Evolutionary conservation across 2,113 vertebrate species (phyloP), one percentile per base, ranked within the genome.

Genomic region (Spermophilus dauricus): DNA sequence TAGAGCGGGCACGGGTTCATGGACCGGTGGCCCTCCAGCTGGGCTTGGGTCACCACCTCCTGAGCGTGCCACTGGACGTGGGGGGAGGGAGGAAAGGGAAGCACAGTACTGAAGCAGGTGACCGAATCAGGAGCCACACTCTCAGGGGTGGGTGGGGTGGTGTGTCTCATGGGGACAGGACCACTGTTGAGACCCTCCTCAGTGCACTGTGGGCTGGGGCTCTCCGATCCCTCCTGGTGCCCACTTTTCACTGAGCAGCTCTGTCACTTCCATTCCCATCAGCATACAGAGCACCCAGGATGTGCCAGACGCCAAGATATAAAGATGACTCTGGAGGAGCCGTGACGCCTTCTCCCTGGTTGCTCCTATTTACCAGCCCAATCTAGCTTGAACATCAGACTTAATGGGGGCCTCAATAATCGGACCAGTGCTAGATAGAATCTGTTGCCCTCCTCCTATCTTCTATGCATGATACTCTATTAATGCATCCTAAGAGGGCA

Each of bases 1-100:
- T 98, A 99, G 42, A 99, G 78, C 0, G 98, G 99, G 92, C 98
- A 98, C 0, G 98, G 98, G 93, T 98, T 99, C 99, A 99, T 99
- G 63, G 99, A 98, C 5, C 98, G 98, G 86, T 98, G 97, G 69
- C 51, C 98, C 11, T 95, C 77, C 93, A 99, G 97, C 78, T 95
- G 98, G 0, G 99, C 99, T 14, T 56, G 92, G n/a, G 72, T 37
- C 83, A 99, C 63, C 16, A 94, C 98, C 39, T 98, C 94, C 92
- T 96, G 94, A 3, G 86, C 42, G 0, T 69, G 97, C 99, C 98
- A 99, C 99, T 99, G 97, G 1, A 14, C 42, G 94, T 7, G 32
- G 39, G 3, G 84, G 34, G 89, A 80, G 0, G 11, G 24, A 95
- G 92, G 39, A 65, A 48, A 91, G 91, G 95, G 80, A 93, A 97